A percentile compares a stretch with the other conserved stretches of the same genome.
Evolutionary conservation across 2,797 vertebrate genomes (phyloP).

Genomic region (Takifugu ocellatus): DNA sequence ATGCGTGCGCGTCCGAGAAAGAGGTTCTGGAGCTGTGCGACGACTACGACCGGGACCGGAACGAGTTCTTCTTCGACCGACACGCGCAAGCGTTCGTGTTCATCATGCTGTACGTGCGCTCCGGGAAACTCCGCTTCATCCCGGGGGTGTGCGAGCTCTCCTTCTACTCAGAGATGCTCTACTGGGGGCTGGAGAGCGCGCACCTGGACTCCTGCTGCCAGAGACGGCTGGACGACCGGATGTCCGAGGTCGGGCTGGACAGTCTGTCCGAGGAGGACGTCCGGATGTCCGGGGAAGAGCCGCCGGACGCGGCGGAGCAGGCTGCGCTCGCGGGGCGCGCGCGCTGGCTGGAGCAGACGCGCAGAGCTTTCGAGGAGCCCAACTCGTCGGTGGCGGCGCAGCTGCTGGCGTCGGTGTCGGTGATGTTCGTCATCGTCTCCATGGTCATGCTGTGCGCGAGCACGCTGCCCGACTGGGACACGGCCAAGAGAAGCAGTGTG

Average conservation of each 20-base stretch:
- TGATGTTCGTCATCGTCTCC: constrained; percentile 94
- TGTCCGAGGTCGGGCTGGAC: constrained; percentile 89
- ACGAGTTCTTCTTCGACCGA: constrained; percentile 98
- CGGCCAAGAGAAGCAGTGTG: constrained; percentile 87
- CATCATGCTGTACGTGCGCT: constrained; percentile 95
- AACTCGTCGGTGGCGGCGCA: constrained; percentile 92
- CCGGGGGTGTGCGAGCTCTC: constrained; percentile 97
- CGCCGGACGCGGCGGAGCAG: constrained; percentile 47
- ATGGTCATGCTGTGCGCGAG: constrained; percentile 97
- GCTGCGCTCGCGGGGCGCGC: constrained; percentile 65
- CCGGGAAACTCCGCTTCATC: constrained; percentile 93
- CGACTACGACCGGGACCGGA: constrained; percentile 95
- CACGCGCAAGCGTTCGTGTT: constrained; percentile 97
- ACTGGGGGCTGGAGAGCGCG: constrained; percentile 95
- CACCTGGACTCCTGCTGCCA: constrained; percentile 97
- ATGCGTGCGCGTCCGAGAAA: constrained; percentile 92
- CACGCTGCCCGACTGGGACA: constrained; percentile 95
- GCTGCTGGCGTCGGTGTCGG: constrained; percentile 90
- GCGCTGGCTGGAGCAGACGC: constrained; percentile 90
- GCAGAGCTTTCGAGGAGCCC: constrained; percentile 94
- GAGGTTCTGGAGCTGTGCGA: constrained; percentile 97
- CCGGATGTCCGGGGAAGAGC: constrained; percentile 63
- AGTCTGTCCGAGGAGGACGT: constrained; percentile 81
- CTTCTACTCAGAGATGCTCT: constrained; percentile 98
- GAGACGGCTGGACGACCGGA: constrained; percentile 93